Evolutionary conservation across 2,888 invertebrate genomes (phyloP), one percentile per base, ranked within the genome.

Genomic region (Taenaris catops): DNA sequence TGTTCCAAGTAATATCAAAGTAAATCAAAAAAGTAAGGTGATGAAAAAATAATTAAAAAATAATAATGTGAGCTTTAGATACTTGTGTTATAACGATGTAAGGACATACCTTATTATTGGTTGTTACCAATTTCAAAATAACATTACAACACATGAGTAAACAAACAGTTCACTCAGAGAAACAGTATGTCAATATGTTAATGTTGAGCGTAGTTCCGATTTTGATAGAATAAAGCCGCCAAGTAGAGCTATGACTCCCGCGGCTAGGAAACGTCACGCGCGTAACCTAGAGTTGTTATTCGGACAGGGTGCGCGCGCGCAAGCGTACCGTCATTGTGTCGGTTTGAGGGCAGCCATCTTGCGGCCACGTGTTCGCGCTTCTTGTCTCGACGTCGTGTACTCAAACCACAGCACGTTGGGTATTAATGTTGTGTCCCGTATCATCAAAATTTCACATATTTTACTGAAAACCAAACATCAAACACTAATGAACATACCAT

Each of bases 401-500:
- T 97, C 96, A 69, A 97, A 97, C 96, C 96, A 96, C 49, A 96
- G 71, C 8, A 97, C 94, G 71, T 97, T 96, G 11, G 96, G 96
- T 67, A 97, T 97, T 38, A 96, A 79, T 1, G 96, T 95, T 19
- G 96, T 95, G 66, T 97, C 97, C 46, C 96, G 89, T 42, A 97
- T 81, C 81, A 97, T 90, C 42, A 96, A 79, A 71, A 94, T 91
- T 80, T 97, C 96, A 38, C 95, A 94, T 49, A 94, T 76, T 79
- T 92, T 93, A 91, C 96, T 96, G 86, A 12, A 89, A 87, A 32
- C n/a, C n/a, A n/a, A n/a, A n/a, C n/a, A n/a, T n/a, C n/a, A n/a
- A n/a, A n/a, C n/a, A n/a, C n/a, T n/a, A n/a, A n/a, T n/a, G n/a
- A n/a, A n/a, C n/a, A n/a, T n/a, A n/a, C n/a, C n/a, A n/a, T n/a